These are phyloP conservation scores for Synanthedon vespiformis DNA, from an alignment of 2,888 invertebrate species.

Conservation along the genomic window DNA sequence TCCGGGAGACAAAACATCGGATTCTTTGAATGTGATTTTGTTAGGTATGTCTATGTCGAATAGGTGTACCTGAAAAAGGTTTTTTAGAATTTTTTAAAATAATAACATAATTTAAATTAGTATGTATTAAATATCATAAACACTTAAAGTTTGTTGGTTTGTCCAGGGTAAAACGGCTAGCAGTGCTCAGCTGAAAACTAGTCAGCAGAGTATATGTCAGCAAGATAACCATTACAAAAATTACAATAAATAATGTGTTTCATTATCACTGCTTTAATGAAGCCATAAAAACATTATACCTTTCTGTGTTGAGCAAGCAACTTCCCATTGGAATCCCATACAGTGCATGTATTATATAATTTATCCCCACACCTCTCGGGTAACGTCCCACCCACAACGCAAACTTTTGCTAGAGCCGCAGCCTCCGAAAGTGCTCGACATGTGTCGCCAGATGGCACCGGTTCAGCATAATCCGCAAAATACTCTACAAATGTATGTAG, in stretches of 20 bases:
- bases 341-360: conserved; percentile 89
- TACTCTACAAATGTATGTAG: conserved; percentile 51
- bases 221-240: too few species aligned
- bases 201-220: too few species aligned
- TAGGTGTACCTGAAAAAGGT: conserved; percentile 80
- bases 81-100: too few species aligned
- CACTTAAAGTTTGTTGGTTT: too few species aligned
- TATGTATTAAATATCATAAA: too few species aligned
- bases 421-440: conserved; percentile 76
- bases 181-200: too few species aligned
- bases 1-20: conserved; percentile 84
- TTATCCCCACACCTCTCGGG: conserved; percentile 80
- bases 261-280: neutral
- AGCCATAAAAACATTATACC: conserved; percentile 47
- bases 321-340: conserved; percentile 84
- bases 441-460: conserved; percentile 83
- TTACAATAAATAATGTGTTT: neutral
- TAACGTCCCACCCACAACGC: conserved; percentile 90
- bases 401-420: conserved; percentile 81
- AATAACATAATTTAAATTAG: too few species aligned
- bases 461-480: conserved; percentile 89
- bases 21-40: conserved; percentile 93
- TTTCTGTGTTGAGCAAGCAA: conserved; percentile 87
- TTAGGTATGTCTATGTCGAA: conserved; percentile 97
- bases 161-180: too few species aligned